Conservation (phyloP, 2,797 vertebrate genomes). For the Phaenicophaeus curvirostris region DNA sequence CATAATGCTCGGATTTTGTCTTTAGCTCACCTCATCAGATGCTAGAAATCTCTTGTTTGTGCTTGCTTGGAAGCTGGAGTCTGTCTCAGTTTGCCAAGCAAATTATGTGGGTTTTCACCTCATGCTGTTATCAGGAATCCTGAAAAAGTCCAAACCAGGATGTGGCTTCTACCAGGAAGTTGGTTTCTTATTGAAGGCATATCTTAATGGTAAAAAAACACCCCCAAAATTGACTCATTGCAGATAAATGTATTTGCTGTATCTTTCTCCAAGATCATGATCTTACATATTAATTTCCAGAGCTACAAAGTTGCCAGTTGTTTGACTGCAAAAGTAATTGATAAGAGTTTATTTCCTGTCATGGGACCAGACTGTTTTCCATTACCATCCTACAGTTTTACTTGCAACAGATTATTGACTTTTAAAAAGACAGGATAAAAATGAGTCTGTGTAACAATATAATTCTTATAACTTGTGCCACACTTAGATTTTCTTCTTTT, state of each 20-base stretch:
- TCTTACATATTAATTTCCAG: constrained; percentile 31
- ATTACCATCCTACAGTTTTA: constrained; percentile 39
- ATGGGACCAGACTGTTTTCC: constrained; percentile 33
- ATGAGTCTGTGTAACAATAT: neutral
- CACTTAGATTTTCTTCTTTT: neutral
- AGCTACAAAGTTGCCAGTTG: neutral
- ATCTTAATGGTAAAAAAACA: constrained; percentile 26
- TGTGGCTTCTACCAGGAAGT: neutral
- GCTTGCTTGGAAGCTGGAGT: neutral
- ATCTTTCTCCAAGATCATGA: constrained; percentile 6
- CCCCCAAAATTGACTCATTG: neutral
- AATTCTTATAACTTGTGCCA: constrained; percentile 8
- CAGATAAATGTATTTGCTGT: constrained; percentile 26
- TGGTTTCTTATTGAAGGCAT: constrained; percentile 31
- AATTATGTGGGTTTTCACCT: constrained; percentile 21
- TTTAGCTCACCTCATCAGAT: constrained; percentile 26
- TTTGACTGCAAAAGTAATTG: constrained; percentile 62
- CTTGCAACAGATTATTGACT: constrained; percentile 31
- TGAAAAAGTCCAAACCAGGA: constrained; percentile 44
- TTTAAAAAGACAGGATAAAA: neutral
- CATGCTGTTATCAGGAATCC: constrained; percentile 39
- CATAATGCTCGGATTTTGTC: constrained; percentile 35
- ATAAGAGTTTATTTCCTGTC: constrained; percentile 59
- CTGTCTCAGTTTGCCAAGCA: neutral
- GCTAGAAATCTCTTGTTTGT: neutral